Evolutionary conservation across 2,113 vertebrate genomes (phyloP).

Genomic region (Notiomystis cincta): DNA sequence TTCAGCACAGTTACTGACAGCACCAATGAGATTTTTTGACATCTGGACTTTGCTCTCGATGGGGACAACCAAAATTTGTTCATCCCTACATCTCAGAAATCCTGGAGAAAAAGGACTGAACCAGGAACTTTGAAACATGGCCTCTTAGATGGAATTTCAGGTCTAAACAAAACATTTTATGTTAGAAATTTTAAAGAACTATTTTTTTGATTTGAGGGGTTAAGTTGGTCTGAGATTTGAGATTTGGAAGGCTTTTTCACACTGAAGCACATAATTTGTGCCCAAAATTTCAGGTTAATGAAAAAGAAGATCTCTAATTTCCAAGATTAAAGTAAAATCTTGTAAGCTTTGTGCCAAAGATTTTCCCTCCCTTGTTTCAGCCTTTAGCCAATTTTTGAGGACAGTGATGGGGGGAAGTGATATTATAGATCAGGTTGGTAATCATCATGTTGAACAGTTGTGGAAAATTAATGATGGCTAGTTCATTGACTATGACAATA

Average conservation of each 20-base stretch:
- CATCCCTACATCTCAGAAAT: neutral
- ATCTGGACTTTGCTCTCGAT: neutral
- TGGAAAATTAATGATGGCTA: neutral
- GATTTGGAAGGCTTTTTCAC: neutral
- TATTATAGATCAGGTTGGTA: neutral
- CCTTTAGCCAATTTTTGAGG: neutral
- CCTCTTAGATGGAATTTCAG: neutral
- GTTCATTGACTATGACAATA: neutral
- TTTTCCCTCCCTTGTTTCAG: neutral
- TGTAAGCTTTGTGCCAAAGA: neutral
- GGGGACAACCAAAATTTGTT: neutral
- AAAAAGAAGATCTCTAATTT: neutral
- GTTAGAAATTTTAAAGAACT: neutral
- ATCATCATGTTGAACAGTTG: neutral
- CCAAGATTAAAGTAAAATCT: neutral
- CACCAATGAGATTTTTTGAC: neutral
- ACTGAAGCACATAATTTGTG: neutral
- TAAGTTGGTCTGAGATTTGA: neutral
- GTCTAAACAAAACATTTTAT: neutral
- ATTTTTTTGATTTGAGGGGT: rapidly evolving
- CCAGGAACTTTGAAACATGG: neutral
- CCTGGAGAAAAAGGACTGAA: neutral
- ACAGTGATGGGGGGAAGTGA: neutral
- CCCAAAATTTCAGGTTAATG: neutral
- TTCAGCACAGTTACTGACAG: neutral